Percentiles rank a stretch among this genome's conserved stretches.
phyloP scores from a whole-genome alignment of 2,113 vertebrate species.

The Phycodurus eques region DNA sequence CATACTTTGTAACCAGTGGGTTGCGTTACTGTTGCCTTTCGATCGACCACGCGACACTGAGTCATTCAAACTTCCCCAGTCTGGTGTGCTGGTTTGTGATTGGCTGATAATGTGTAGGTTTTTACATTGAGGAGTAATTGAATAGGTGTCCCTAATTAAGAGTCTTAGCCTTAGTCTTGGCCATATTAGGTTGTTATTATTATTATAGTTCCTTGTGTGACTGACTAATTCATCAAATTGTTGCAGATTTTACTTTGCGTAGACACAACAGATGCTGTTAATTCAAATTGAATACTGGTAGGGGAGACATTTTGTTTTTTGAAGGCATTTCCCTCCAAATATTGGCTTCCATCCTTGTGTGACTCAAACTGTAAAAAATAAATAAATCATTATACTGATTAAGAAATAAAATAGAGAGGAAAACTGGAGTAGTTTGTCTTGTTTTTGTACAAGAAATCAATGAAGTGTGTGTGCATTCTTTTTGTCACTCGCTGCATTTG shows the following conservation, averaged over 20 bases:
- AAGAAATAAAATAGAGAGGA: slow-evolving; percentile 65
- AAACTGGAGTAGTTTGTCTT: slow-evolving; percentile 59
- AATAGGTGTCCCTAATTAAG: no score
- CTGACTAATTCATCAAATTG: neutral
- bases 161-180: neutral
- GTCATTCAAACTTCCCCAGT: no score
- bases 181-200: neutral
- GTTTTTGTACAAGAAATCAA: slow-evolving; percentile 44
- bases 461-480: slow-evolving; percentile 17
- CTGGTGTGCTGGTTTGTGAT: no score
- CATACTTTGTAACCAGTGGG: no score
- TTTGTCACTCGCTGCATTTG: slow-evolving; percentile 37
- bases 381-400: slow-evolving; percentile 26
- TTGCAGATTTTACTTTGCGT: slow-evolving; percentile 2
- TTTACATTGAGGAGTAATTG: no score
- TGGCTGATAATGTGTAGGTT: no score
- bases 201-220: neutral
- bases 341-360: neutral
- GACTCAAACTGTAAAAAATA: slow-evolving; percentile 33
- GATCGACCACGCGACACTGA: no score
- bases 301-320: slow-evolving; percentile 14
- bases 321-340: slow-evolving; percentile 12
- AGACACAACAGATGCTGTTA: slow-evolving; percentile 9
- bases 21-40: no score
- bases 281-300: slow-evolving; percentile 17